phyloP scores from a whole-genome alignment of 2,113 vertebrate genomes.

The Morone saxatilis region DNA sequence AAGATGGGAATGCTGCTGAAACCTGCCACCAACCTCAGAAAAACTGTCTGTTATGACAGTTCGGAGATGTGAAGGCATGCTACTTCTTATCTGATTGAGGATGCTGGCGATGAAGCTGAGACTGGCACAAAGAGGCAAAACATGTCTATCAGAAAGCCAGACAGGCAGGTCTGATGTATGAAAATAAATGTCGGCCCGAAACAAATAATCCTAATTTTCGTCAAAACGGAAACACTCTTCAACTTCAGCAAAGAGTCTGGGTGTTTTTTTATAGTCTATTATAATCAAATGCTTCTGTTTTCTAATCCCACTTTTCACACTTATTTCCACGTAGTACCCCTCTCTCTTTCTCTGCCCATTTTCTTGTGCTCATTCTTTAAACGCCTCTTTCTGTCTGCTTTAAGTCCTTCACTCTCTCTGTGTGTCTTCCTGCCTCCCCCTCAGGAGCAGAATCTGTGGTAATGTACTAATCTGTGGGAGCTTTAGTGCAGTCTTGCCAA shows the following conservation, averaged over 20 bases:
- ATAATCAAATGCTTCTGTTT: slow-evolving; percentile 49
- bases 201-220: slow-evolving; percentile 43
- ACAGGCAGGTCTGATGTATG: slow-evolving; percentile 34
- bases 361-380: slow-evolving; percentile 57
- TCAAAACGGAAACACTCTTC: slow-evolving; percentile 31
- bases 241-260: slow-evolving; percentile 26
- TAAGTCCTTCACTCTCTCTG: slow-evolving; percentile 58
- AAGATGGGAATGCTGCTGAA: slow-evolving; percentile 15
- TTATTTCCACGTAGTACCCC: slow-evolving; percentile 32
- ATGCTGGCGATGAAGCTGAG: slow-evolving; percentile 43
- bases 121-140: slow-evolving; percentile 58
- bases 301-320: slow-evolving; percentile 58
- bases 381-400: slow-evolving; percentile 57
- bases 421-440: slow-evolving; percentile 57
- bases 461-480: slow-evolving; percentile 76
- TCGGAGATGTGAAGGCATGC: slow-evolving; percentile 34
- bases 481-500: slow-evolving; percentile 77
- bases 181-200: slow-evolving; percentile 52
- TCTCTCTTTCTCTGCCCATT: slow-evolving; percentile 44
- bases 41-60: slow-evolving; percentile 33
- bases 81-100: slow-evolving; percentile 52
- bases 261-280: slow-evolving; percentile 23
- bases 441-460: slow-evolving; percentile 69
- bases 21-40: neutral
- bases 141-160: slow-evolving; percentile 62